phyloP scores from a whole-genome alignment of 2,888 invertebrate species.

The Eupeodes luniger region DNA sequence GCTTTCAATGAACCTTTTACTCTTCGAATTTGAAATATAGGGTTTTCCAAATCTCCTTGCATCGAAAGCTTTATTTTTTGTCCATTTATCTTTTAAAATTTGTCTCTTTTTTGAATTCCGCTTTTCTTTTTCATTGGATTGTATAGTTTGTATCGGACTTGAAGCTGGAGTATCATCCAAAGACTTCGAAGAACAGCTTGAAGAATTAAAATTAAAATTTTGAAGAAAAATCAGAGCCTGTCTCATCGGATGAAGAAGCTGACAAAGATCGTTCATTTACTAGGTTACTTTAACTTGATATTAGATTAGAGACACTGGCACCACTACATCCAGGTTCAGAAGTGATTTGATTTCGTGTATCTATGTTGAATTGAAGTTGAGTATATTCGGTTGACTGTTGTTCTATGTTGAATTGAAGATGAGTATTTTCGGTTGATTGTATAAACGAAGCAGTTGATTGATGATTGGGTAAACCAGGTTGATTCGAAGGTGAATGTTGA shows the following conservation, averaged over 20 bases:
- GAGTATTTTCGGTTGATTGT: too few relatives aligned
- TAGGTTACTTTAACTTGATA: background rate
- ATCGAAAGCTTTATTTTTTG: background rate
- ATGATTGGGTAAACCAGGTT: too few relatives aligned
- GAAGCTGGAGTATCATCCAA: slow-evolving; percentile 1
- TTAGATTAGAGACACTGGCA: background rate
- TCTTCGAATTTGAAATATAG: slow-evolving; percentile 1
- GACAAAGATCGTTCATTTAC: slow-evolving; percentile 1
- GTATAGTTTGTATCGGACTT: background rate
- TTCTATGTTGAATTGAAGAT: too few relatives aligned
- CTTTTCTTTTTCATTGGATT: background rate
- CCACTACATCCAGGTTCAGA: too few relatives aligned
- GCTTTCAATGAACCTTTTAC: background rate
- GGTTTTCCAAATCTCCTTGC: background rate
- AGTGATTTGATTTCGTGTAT: too few relatives aligned
- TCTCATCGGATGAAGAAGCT: slow-evolving; percentile 5
- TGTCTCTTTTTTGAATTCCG: too few relatives aligned
- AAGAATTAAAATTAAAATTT: slow-evolving; percentile 5
- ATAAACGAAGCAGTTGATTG: too few relatives aligned
- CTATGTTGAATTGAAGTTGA: too few relatives aligned
- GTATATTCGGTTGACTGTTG: too few relatives aligned
- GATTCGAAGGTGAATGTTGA: too few relatives aligned
- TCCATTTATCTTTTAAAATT: too few relatives aligned
- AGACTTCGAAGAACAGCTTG: background rate
- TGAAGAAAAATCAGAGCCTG: background rate